Base-by-base conservation (phyloP, 2,113 vertebrate genomes). In the Ctenomys sociabilis region DNA sequence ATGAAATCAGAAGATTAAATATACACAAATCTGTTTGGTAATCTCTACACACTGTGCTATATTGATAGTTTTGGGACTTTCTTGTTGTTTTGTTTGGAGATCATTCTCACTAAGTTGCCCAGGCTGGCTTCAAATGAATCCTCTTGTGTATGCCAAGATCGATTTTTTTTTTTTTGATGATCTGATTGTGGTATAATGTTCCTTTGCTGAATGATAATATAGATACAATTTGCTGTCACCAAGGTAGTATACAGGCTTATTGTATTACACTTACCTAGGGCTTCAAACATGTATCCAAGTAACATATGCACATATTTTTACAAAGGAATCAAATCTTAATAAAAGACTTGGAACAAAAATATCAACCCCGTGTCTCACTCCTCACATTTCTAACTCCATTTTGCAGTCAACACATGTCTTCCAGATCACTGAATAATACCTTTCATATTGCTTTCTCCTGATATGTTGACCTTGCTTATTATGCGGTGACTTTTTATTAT, bases 111-210 rank as follows among this genome's bases (percentile, higher is more conserved):
- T 70, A 11, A 52, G 85, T 86, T 37, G 22, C 22, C 59, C 13
- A 37, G 45, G 17, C 66, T 88, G 19, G 49, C 22, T 59, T 85
- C 40, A 43, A 37, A 84, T 17, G 45, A 35, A 80, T 52, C 28
- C 45, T 40, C 45, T 45, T 78, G 75, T 11, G 26, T 52, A 73
- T 35, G 26, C 70, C 6, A 16, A 61, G 52, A 28, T 89, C 81
- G 40, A 77, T 72, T 63, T 63, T 88, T 96, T 86, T 86, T 93
- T 80, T 86, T 95, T 85, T 83, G 52, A 43, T 92, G 22, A 40
- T 45, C 35, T 37, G 35, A 92, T 63, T 54, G 35, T 73, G 90
- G 75, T 61, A 90, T 83, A 92, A 57, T 43, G 61, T 78, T 73
- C 83, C 90, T 68, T 87, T 82, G 90, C 3, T 87, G 94, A 87